phyloP scores from a whole-genome alignment of 1,140 invertebrate genomes.

The Xylocopa sonorina region DNA sequence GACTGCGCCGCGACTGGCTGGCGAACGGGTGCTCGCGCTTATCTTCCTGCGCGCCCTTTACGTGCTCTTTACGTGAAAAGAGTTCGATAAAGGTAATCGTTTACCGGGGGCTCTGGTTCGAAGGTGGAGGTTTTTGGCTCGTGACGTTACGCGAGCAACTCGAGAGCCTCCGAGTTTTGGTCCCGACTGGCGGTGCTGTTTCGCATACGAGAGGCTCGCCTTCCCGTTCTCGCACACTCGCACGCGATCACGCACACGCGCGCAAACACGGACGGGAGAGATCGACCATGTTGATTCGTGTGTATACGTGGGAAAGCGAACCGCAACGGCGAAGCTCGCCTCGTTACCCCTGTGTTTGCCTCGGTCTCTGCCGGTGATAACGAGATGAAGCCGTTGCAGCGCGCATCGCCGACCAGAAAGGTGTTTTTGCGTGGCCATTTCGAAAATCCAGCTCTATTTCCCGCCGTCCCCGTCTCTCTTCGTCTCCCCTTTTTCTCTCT shows the following conservation, averaged over 20 bases:
- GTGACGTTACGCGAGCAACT: background rate
- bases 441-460: conserved; percentile 8
- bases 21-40: background rate
- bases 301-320: conserved; percentile 7
- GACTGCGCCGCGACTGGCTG: conserved; percentile 30
- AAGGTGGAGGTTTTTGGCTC: background rate
- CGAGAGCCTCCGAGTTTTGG: background rate
- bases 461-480: no score
- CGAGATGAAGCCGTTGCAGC: conserved; percentile 42
- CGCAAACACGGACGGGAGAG: no score
- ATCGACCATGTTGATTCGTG: conserved; percentile 4
- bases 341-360: conserved; percentile 55
- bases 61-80: conserved; percentile 30
- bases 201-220: background rate
- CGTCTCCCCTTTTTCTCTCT: no score
- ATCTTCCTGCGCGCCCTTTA: background rate
- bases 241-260: no score
- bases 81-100: conserved; percentile 30
- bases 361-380: conserved; percentile 39
- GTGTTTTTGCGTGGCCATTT: background rate
- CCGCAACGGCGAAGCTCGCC: conserved; percentile 23
- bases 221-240: background rate
- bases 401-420: background rate
- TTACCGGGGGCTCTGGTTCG: background rate
- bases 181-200: background rate